Evolutionary conservation across 2,797 vertebrate species (phyloP), one percentile per base, ranked within the genome.

Genomic region (Sebastes matsubarae): DNA sequence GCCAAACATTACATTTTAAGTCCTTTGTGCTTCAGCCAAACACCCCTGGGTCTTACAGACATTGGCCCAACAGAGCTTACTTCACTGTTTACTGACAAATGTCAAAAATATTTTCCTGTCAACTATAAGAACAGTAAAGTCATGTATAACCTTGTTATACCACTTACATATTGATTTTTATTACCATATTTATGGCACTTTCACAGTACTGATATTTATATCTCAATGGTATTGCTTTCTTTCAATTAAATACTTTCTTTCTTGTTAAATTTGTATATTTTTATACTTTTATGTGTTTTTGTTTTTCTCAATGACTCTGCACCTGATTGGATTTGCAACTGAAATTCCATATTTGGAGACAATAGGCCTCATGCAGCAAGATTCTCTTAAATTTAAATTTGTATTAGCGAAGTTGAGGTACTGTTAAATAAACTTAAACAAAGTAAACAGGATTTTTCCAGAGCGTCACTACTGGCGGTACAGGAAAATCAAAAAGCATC

Each of bases 31-130:
- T 68, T 32, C 54, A 69, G 69, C 57, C 67, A 66, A 68, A 55
- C 52, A 46, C 18, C 29, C 6, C 14, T 29, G 38, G n/a, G 61
- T 50, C 20, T 64, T 20, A 16, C 60, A 75, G 12, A 81, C 46
- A 3, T 6, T 18, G 22, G 11, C 55, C 32, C 65, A 22, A 52
- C 11, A 75, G 38, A 69, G 29, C 52, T 68, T 27, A 68, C 42
- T 59, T 80, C 52, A 72, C 71, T 64, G 54, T 75, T 79, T 77
- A 79, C 72, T 54, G 66, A 58, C 54, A 58, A 68, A 86, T 24
- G 58, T 68, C 52, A n/a, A 78, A 75, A 70, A 32, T 42, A 20
- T 74, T 69, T 85, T 59, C 24, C 25, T 59, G 64, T 79, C 54
- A 71, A 18, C 32, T 11, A 4, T 4, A 25, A 34, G 29, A 64